phyloP scores from a whole-genome alignment of 2,113 vertebrate genomes.

The Procavia capensis region DNA sequence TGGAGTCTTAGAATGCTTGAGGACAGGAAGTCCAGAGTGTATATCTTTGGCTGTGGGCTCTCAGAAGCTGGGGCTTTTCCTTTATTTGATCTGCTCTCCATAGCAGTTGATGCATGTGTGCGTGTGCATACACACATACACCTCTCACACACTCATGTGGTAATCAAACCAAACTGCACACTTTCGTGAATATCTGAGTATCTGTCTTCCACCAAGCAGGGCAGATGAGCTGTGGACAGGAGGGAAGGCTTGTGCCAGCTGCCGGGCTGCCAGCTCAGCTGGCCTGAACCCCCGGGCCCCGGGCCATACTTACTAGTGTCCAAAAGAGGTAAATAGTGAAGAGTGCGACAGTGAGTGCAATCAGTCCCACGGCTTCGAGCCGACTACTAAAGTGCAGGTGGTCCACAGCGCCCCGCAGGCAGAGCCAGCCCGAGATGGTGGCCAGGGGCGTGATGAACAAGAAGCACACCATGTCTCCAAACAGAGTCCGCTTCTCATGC shows the following conservation, averaged over 20 bases:
- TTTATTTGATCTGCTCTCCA: not conserved
- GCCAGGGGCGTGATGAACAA: conserved; percentile 91
- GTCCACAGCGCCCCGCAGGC: conserved; percentile 90
- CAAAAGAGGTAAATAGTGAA: conserved; percentile 94
- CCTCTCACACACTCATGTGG: too few species aligned
- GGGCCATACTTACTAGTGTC: conserved; percentile 89
- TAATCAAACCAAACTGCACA: not conserved
- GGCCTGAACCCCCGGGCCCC: not conserved
- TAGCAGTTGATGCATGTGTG: not conserved
- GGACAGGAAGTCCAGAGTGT: not conserved
- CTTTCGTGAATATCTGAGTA: not conserved
- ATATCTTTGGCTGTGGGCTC: not conserved
- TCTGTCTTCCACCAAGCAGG: not conserved
- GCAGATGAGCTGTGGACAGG: not conserved
- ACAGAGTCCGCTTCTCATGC: conserved; percentile 90
- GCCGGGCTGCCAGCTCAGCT: not conserved
- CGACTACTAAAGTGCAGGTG: conserved; percentile 92
- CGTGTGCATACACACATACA: not conserved
- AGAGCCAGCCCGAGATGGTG: conserved; percentile 91
- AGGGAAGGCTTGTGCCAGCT: not conserved
- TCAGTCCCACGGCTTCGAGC: conserved; percentile 91
- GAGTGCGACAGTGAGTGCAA: conserved; percentile 92
- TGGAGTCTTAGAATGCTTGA: not conserved
- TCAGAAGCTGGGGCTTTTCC: not conserved
- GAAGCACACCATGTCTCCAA: conserved; percentile 92